Base-by-base conservation (phyloP, 2,888 invertebrate species). In the Agrotis segetum region DNA sequence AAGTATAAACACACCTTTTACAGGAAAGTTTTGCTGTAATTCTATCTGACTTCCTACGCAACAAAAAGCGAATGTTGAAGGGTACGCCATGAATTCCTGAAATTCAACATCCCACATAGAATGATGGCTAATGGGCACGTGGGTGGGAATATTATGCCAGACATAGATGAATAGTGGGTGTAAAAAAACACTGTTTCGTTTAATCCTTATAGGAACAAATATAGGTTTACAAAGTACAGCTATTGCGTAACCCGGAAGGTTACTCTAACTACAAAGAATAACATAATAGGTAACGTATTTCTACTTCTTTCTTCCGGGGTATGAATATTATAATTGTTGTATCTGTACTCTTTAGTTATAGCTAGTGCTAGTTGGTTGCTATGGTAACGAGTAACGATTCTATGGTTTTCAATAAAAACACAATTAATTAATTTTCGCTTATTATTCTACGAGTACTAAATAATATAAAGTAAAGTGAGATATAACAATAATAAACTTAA, bases 11-110 rank as follows among this genome's bases (percentile, higher is more conserved):
- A 49, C 11, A 49, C 14, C 17, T 55, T 1, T 21, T 19, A 21
- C 14, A 71, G 40, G 17, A 9, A 50, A 53, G 3, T 49, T 71
- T n/a, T 49, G 63, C 24, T 62, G 29, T 46, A 74, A 63, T 16
- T 24, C 4, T 4, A 34, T 11, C 29, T 21, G 14, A 47, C 7
- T 14, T 29, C 6, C 40, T 29, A 58, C 44, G 56, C 34, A 2
- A 44, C 19, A 60, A n/a, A n/a, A 11, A 2, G 5, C 19, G 1
- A 49, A 40, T 21, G 40, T 47, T 47, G 17, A 17, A 21, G 14
- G 24, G 3, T 16, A 61, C 16, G 21, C 49, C 24, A 40, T 53
- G 9, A 44, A 13, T 14, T 44, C 7, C 21, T 16, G 21, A 16
- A 66, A 46, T 56, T 34, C 14, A 21, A 29, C 16, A 70, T 40